Evolutionary conservation across 2,888 invertebrate species (phyloP).

Genomic region (Amiota communis): DNA sequence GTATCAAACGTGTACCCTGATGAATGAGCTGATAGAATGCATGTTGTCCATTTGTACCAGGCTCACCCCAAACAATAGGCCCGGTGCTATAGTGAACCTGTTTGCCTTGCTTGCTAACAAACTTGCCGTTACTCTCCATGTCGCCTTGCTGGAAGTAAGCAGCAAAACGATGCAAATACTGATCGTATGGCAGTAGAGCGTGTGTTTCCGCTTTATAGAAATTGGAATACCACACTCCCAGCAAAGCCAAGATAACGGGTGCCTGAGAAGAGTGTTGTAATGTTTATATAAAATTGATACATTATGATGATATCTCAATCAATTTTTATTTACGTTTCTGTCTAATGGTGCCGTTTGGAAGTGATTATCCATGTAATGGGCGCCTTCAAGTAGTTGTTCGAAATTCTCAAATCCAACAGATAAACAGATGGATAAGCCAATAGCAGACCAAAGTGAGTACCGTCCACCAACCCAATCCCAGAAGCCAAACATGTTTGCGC

Average conservation of each 20-base stretch:
- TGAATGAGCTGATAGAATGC: constrained; percentile 99
- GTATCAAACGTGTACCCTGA: constrained; percentile 87
- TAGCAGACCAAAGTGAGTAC: constrained; percentile 98
- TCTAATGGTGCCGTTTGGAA: constrained; percentile 89
- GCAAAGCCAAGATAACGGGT: constrained; percentile 92
- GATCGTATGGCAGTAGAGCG: constrained; percentile 97
- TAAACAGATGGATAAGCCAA: constrained; percentile 95
- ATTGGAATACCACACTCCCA: constrained; percentile 96
- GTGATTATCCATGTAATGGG: constrained; percentile 94
- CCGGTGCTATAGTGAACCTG: constrained; percentile 72
- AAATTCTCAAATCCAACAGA: constrained; percentile 97
- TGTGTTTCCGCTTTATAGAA: constrained; percentile 97
- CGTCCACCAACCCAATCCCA: constrained; percentile 99
- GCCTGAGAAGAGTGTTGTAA: constrained; percentile 76
- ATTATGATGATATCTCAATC: not conserved
- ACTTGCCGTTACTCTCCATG: constrained; percentile 99
- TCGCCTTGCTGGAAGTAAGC: constrained; percentile 99
- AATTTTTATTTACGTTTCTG: constrained; percentile 82
- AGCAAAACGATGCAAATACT: constrained; percentile 98
- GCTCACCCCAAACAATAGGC: constrained; percentile 84
- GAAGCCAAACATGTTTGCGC: constrained; percentile 99
- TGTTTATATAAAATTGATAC: constrained; percentile 35
- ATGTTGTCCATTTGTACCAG: constrained; percentile 99
- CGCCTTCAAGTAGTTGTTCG: constrained; percentile 91
- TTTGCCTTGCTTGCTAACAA: constrained; percentile 80